Base-by-base conservation (phyloP, 2,888 invertebrate species). In the Epicampocera succincta region DNA sequence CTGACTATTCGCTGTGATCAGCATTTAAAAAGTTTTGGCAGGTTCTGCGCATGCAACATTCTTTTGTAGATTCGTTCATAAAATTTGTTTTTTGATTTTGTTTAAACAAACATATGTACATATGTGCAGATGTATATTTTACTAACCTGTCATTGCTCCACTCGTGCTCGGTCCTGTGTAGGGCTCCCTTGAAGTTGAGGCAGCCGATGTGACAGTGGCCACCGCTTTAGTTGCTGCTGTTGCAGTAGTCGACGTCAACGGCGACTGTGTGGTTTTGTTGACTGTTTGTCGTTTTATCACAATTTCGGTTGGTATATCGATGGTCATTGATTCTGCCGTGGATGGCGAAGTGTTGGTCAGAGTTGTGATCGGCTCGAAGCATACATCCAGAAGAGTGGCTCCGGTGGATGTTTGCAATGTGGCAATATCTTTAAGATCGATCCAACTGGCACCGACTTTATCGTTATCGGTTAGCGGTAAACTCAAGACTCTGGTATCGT, bases 401-500 rank as follows among this genome's bases (percentile, higher is more conserved):
- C 80, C 83, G 48, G 79, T 66, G 3, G 84, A 84, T 3, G 90
- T 86, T 71, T 90, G 90, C 81, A 90, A 52, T 0, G 89, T 90
- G 0, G 90, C 90, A 58, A 90, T 90, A 42, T 90, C 90, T 84
- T 90, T 90, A 29, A 90, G 81, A 83, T 90, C 90, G 21, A 90
- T 90, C 90, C 90, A 90, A 73, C 90, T 90, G 78, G 90, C 90
- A 0, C 90, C 90, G 48, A 90, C 83, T 17, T 90, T 88, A 76
- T 90, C 90, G 33, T 87, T 89, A 71, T 90, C 90, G 19, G 87
- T 89, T 9, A 90, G 85, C 0, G 90, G 90, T 78, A 90, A 72
- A 42, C 90, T 90, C 2, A 90, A 82, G 2, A 90, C 90, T 1
- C 90, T 86, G 21, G 90, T 90, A 44, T 90, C 90, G 50, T 88